Conservation (phyloP, 2,888 invertebrate genomes). For the Embidobia sp. region DNA sequence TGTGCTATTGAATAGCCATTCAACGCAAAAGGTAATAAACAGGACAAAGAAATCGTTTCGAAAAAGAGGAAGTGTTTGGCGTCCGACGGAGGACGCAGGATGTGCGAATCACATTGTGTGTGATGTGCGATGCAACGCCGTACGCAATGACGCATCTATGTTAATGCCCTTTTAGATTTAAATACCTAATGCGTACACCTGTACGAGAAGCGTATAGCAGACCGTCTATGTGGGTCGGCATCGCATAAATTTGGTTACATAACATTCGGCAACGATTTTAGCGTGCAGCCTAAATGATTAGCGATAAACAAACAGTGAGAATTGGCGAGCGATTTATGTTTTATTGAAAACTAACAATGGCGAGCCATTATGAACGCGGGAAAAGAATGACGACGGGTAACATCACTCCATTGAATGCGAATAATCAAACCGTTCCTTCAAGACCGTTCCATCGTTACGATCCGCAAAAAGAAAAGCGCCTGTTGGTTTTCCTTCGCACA, state of each 20-base stretch:
- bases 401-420: no score
- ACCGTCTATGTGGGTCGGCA: conserved; percentile 43
- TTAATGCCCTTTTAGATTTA: conserved; percentile 57
- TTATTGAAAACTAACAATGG: no score
- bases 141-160: conserved; percentile 55
- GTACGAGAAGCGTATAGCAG: conserved; percentile 18
- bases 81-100: conserved; percentile 59
- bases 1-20: conserved; percentile 48
- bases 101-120: conserved; percentile 55
- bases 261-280: conserved; percentile 19
- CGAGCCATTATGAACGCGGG: no score
- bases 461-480: no score
- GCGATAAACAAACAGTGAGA: not conserved
- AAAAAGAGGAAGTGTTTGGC: conserved; percentile 56
- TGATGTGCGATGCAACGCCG: conserved; percentile 40
- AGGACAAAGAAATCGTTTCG: conserved; percentile 53
- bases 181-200: conserved; percentile 60
- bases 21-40: conserved; percentile 49
- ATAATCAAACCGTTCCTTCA: no score
- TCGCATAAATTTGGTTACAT: conserved; percentile 47
- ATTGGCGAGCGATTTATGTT: not conserved
- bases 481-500: no score
- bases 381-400: no score
- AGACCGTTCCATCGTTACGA: no score
- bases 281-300: not conserved